Conservation (phyloP, 2,888 invertebrate species). For the Nemurella pictetii region DNA sequence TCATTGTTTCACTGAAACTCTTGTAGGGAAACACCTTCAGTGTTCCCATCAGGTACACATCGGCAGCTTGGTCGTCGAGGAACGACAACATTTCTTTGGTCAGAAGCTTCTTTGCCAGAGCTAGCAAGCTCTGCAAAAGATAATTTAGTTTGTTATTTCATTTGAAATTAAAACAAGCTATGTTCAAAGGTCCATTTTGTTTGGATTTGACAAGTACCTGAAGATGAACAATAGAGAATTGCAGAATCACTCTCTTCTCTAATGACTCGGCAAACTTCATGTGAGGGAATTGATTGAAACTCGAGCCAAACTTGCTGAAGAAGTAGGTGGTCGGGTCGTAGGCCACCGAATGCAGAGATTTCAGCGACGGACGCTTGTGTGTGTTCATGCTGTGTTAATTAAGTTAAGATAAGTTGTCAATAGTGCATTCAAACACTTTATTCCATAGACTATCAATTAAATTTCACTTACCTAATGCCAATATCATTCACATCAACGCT, state of each 20-base stretch:
- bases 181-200: background rate
- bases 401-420: background rate
- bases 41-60: constrained; percentile 69
- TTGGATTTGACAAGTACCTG: no score
- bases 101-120: constrained; percentile 80
- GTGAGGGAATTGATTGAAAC: constrained; percentile 87
- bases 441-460: no score
- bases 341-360: constrained; percentile 52
- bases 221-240: constrained; percentile 76
- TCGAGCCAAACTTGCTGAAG: constrained; percentile 90
- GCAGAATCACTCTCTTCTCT: constrained; percentile 65
- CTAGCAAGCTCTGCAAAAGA: constrained; percentile 69
- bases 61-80: constrained; percentile 81
- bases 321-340: constrained; percentile 85
- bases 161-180: background rate
- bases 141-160: background rate
- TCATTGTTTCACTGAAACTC: constrained; percentile 92
- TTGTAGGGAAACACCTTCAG: constrained; percentile 85
- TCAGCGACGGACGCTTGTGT: constrained; percentile 36
- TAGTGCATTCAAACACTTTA: background rate
- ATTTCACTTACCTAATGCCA: constrained; percentile 7
- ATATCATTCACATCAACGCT: constrained; percentile 21
- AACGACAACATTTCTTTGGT: constrained; percentile 80
- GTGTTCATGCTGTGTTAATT: constrained; percentile 13
- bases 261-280: constrained; percentile 76